A percentile compares a stretch with the other conserved stretches of the same genome.
Evolutionary conservation across 1,140 invertebrate species (phyloP).

Genomic region (Pollicipes pollicipes): DNA sequence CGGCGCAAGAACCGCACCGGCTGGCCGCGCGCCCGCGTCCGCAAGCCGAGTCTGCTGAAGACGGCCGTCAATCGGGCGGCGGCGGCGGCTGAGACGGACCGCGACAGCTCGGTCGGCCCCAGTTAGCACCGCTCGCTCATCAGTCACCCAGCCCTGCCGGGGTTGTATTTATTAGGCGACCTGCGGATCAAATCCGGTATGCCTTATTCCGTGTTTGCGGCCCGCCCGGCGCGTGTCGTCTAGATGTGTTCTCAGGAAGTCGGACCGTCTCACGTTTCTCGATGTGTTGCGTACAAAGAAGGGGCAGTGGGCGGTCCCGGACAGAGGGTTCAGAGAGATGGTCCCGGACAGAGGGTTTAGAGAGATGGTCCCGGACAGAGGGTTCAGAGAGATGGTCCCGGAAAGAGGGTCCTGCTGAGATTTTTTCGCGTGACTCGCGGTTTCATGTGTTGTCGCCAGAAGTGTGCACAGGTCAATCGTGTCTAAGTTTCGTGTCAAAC

Average conservation of each 20-base stretch:
- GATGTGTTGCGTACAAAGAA: neutral
- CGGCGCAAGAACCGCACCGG: neutral
- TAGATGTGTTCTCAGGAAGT: neutral
- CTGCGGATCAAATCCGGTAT: neutral
- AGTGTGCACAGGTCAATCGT: neutral
- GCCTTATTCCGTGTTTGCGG: neutral
- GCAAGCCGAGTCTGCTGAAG: neutral
- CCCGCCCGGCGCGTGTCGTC: neutral
- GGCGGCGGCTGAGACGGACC: neutral
- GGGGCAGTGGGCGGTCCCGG: too few species aligned
- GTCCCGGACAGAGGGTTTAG: too few species aligned
- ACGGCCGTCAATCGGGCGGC: neutral
- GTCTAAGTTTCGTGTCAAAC: neutral
- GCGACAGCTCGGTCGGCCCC: neutral
- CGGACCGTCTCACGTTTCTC: neutral
- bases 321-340: too few species aligned
- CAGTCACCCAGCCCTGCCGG: neutral
- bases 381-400: too few species aligned
- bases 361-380: too few species aligned
- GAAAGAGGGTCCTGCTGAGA: too few species aligned
- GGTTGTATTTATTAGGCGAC: neutral
- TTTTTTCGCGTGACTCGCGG: too few species aligned
- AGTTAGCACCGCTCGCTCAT: neutral
- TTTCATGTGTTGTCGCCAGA: too few species aligned
- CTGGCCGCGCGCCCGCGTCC: neutral